These are phyloP conservation scores for Sesamia inferens DNA, from an alignment of 2,888 invertebrate genomes.

Conservation along the genomic window DNA sequence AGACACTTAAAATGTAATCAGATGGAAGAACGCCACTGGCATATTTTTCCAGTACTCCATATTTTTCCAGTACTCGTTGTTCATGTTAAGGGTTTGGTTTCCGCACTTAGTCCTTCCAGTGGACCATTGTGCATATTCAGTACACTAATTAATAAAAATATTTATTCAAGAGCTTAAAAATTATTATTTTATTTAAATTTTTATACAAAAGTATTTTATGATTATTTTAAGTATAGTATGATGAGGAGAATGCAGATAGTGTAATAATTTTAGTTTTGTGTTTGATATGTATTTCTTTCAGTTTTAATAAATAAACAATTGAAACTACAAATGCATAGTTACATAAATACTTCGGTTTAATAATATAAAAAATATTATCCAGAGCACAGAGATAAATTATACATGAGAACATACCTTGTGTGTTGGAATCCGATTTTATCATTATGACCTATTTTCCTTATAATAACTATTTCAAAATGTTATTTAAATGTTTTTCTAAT, in stretches of 20 bases:
- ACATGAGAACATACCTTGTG: background rate
- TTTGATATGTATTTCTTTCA: background rate
- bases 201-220: background rate
- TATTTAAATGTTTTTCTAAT: background rate
- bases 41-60: too few relatives aligned
- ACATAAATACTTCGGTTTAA: constrained; percentile 2
- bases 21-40: too few relatives aligned
- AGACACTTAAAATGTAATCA: too few relatives aligned
- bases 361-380: background rate
- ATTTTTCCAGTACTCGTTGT: too few relatives aligned
- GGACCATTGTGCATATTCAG: background rate
- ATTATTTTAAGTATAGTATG: background rate
- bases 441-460: background rate
- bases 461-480: background rate
- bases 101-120: too few relatives aligned
- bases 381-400: constrained; percentile 4
- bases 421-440: constrained; percentile 5
- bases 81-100: too few relatives aligned
- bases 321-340: background rate
- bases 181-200: background rate
- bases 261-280: background rate
- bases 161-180: background rate
- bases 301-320: background rate
- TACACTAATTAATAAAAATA: background rate
- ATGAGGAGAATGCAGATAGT: background rate